Percentiles rank a stretch among this genome's conserved stretches.
Conservation (phyloP, 1,140 invertebrate species). For the Neotoxoptera formosana region DNA sequence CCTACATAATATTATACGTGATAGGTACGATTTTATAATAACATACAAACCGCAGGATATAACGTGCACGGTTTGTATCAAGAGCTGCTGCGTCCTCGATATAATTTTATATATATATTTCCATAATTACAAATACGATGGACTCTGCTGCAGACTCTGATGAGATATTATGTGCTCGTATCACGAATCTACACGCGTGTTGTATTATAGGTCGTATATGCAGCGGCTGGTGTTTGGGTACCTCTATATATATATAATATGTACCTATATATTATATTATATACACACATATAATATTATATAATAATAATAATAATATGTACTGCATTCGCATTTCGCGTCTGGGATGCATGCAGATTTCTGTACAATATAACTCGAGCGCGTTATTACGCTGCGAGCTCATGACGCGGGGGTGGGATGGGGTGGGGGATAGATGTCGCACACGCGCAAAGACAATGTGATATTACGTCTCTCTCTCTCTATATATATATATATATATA, state of each 20-base stretch:
- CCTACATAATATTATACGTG: neutral
- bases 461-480: neutral
- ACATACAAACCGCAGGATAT: neutral
- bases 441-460: neutral
- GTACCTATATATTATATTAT: neutral
- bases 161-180: slow-evolving; percentile 1
- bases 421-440: neutral
- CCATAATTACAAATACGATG: neutral
- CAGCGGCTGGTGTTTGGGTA: neutral
- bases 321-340: neutral
- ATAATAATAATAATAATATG: neutral
- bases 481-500: neutral
- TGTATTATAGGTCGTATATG: neutral
- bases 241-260: neutral
- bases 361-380: neutral
- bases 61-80: neutral
- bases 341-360: neutral
- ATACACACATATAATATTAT: neutral
- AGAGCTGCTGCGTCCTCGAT: neutral
- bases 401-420: neutral
- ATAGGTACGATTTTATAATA: neutral
- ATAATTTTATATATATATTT: neutral
- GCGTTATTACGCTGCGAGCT: neutral
- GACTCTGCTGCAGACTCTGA: neutral
- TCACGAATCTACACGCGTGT: slow-evolving; percentile 3